Evolutionary conservation across 2,113 vertebrate species (phyloP).

Genomic region (Cebidichthys violaceus): DNA sequence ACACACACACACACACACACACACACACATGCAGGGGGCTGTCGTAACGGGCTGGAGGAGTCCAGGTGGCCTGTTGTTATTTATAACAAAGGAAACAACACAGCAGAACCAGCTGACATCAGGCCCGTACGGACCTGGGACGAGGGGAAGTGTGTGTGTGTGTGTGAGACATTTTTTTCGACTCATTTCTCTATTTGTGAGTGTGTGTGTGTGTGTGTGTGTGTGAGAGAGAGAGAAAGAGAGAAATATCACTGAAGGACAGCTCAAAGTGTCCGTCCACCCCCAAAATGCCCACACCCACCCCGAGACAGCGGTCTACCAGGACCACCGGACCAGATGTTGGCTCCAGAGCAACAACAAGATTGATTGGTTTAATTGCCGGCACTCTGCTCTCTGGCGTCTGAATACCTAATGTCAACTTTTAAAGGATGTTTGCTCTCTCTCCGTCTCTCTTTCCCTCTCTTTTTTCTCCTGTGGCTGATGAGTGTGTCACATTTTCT

Average conservation of each 20-base stretch:
- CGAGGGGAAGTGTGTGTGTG: slow-evolving; percentile 58
- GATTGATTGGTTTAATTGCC: slow-evolving; percentile 99
- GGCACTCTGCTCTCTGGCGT: slow-evolving; percentile 94
- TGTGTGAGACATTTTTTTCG: slow-evolving; percentile 47
- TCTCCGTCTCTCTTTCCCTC: slow-evolving; percentile 12
- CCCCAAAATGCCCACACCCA: slow-evolving; percentile 45
- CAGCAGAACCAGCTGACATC: slow-evolving; percentile 91
- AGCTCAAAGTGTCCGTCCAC: slow-evolving; percentile 92
- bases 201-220: slow-evolving; percentile 46
- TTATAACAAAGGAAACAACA: slow-evolving; percentile 97
- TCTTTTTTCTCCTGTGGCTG: slow-evolving; percentile 22
- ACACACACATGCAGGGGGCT: slow-evolving; percentile 40
- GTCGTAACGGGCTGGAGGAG: slow-evolving; percentile 85
- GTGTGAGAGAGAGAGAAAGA: background rate
- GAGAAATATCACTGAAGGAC: slow-evolving; percentile 92
- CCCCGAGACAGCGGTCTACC: slow-evolving; percentile 82
- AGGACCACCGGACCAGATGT: slow-evolving; percentile 97
- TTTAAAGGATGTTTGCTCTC: slow-evolving; percentile 90
- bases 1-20: slow-evolving; percentile 40
- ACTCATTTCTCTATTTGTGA: slow-evolving; percentile 46
- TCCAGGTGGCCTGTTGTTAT: slow-evolving; percentile 99
- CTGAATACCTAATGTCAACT: slow-evolving; percentile 96
- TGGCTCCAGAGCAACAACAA: slow-evolving; percentile 90
- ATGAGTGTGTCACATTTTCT: slow-evolving; percentile 56
- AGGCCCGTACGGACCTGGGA: slow-evolving; percentile 87